Conservation (phyloP, 2,888 invertebrate species). For the Stenolophus ochropezus region DNA sequence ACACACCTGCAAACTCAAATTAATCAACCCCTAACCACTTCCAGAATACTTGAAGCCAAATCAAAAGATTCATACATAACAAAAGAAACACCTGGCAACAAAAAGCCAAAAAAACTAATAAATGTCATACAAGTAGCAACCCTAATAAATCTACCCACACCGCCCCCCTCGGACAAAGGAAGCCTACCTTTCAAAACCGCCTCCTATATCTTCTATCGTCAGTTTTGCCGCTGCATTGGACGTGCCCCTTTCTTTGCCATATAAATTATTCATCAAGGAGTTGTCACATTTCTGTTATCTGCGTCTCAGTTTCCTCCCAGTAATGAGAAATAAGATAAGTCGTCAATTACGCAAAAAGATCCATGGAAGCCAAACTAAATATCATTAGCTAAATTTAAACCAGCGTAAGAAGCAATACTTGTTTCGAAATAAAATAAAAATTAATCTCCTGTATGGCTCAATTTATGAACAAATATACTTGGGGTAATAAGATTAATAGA, state of each 20-base stretch:
- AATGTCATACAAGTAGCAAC: too few relatives aligned
- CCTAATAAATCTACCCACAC: too few relatives aligned
- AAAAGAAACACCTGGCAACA: too few relatives aligned
- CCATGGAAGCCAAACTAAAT: background rate
- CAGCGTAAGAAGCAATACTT: background rate
- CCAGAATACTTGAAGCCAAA: too few relatives aligned
- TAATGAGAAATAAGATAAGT: background rate
- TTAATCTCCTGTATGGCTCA: background rate
- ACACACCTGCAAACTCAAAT: too few relatives aligned
- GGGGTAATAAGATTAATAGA: background rate
- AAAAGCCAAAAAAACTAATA: too few relatives aligned
- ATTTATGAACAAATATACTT: background rate
- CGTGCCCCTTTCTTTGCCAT: background rate
- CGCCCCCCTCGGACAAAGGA: too few relatives aligned
- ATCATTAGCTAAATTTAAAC: background rate
- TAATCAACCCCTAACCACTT: too few relatives aligned
- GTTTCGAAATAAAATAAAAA: background rate
- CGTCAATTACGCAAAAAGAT: background rate
- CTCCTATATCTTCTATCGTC: background rate
- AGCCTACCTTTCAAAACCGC: background rate
- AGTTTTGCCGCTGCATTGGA: background rate
- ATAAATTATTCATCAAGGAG: conserved; percentile 6
- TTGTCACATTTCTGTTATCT: conserved; percentile 4
- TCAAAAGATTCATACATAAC: too few relatives aligned
- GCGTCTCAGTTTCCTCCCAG: background rate